Percentiles rank a stretch among this genome's conserved stretches.
Conservation (phyloP, 1,140 invertebrate species). For the Chironomus striatipennis region DNA sequence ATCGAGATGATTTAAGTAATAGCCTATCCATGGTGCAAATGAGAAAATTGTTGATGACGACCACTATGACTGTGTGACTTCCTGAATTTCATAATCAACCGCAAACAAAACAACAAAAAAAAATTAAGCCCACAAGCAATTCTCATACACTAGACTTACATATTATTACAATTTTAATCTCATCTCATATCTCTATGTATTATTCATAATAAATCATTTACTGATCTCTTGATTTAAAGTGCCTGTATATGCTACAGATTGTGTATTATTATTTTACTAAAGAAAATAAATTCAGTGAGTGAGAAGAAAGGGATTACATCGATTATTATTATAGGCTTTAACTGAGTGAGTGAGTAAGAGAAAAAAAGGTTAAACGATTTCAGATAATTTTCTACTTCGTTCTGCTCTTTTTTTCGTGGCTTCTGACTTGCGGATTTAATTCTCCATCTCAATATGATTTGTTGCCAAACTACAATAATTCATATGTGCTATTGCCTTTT, state of each 20-base stretch:
- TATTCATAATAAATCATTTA: conserved; percentile 7
- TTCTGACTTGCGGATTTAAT: conserved; percentile 8
- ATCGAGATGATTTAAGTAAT: not conserved
- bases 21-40: not conserved
- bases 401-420: not conserved
- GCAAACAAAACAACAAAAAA: not conserved
- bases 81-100: conserved; percentile 22
- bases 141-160: not conserved
- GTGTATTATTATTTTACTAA: no score
- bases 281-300: not conserved
- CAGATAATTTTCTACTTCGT: not conserved
- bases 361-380: conserved; percentile 9
- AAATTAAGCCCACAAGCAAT: not conserved
- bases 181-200: conserved; percentile 1
- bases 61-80: not conserved
- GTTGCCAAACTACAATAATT: not conserved
- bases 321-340: conserved; percentile 7
- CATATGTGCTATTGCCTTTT: not conserved
- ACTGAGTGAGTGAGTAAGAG: not conserved
- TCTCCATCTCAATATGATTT: not conserved
- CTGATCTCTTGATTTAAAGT: conserved; percentile 13
- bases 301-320: not conserved
- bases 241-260: not conserved
- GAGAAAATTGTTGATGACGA: not conserved
- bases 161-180: conserved; percentile 10